Evolutionary conservation across 2,797 vertebrate species (phyloP).

Genomic region (Enteromius radiatus): DNA sequence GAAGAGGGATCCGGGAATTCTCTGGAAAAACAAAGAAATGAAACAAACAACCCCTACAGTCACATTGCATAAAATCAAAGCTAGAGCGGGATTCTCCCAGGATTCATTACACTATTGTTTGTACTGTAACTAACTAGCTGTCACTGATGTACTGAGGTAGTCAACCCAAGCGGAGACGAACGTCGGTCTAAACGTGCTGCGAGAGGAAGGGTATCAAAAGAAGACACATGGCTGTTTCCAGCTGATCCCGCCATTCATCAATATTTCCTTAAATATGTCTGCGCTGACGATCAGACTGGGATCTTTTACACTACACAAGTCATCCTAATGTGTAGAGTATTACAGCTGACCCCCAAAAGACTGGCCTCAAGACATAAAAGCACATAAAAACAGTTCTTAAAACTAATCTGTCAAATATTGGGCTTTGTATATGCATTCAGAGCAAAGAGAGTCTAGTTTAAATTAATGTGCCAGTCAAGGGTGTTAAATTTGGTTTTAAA

Average conservation of each 20-base stretch:
- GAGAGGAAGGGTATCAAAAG: slow-evolving; percentile 16
- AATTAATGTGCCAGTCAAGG: background rate
- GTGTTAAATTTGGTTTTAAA: background rate
- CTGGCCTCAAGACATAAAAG: slow-evolving; percentile 35
- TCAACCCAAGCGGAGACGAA: slow-evolving; percentile 60
- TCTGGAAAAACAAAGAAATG: slow-evolving; percentile 19
- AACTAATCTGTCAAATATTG: slow-evolving; percentile 20
- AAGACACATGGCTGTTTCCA: slow-evolving; percentile 30
- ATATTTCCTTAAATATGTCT: background rate
- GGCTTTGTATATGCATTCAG: background rate
- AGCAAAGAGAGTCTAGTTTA: background rate
- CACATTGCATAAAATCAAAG: slow-evolving; percentile 55
- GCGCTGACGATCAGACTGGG: background rate
- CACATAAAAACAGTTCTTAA: slow-evolving; percentile 36
- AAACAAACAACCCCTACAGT: slow-evolving; percentile 39
- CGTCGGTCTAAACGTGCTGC: slow-evolving; percentile 40
- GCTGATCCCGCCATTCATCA: background rate
- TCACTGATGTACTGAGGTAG: slow-evolving; percentile 73
- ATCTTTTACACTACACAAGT: background rate
- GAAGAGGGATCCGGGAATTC: slow-evolving; percentile 30
- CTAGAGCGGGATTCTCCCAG: slow-evolving; percentile 38
- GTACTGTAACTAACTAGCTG: slow-evolving; percentile 46
- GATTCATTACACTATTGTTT: slow-evolving; percentile 27
- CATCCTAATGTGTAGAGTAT: background rate
- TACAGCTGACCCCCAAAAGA: slow-evolving; percentile 19